These are phyloP conservation scores for Heliornis fulica DNA, from an alignment of 2,113 vertebrate genomes.

Conservation along the genomic window DNA sequence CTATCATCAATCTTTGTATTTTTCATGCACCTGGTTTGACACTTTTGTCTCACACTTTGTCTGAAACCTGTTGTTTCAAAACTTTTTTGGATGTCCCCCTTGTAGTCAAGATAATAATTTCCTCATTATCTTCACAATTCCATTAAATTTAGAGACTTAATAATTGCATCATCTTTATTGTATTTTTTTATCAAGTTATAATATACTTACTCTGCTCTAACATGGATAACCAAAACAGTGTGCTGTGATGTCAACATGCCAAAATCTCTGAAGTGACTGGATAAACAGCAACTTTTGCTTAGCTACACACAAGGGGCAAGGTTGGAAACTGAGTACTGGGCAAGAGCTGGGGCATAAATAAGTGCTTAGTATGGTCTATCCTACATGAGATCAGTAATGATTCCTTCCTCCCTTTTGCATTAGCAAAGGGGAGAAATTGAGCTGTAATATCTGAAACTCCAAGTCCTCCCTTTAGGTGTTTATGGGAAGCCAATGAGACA, in stretches of 20 bases:
- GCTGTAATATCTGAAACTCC: neutral
- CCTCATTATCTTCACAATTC: neutral
- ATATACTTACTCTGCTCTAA: neutral
- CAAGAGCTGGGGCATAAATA: neutral
- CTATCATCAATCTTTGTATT: too few species aligned
- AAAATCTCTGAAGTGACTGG: neutral
- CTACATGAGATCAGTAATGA: neutral
- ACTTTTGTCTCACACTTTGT: neutral
- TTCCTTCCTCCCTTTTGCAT: neutral
- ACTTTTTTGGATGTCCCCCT: neutral
- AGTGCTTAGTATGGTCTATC: neutral
- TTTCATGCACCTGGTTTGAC: too few species aligned
- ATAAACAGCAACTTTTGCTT: neutral
- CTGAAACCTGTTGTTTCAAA: neutral
- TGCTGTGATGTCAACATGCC: neutral
- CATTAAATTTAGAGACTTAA: neutral
- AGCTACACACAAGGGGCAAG: neutral
- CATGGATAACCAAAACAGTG: neutral
- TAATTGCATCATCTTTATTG: neutral
- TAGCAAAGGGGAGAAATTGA: neutral
- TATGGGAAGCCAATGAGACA: neutral
- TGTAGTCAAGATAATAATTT: neutral
- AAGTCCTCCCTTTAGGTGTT: neutral
- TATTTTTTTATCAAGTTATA: neutral
- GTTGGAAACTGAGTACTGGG: neutral